Evolutionary conservation across 2,113 vertebrate species (phyloP).

Genomic region (Heterotis niloticus): DNA sequence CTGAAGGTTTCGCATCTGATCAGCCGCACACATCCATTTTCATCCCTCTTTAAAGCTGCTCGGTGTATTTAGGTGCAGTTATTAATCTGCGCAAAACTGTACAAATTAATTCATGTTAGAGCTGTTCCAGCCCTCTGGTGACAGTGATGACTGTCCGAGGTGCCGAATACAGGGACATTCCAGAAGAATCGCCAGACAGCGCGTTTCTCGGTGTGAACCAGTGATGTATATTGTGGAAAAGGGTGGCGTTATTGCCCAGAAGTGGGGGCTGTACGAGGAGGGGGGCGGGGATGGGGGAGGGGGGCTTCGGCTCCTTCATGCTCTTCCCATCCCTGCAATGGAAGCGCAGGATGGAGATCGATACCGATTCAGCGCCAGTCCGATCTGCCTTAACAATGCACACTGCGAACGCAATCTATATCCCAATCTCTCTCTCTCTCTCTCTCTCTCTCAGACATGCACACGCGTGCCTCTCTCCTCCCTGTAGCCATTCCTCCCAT

Average conservation of each 20-base stretch:
- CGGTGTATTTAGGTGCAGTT: no score
- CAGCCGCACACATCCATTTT: no score
- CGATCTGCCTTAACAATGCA: constrained; percentile 65
- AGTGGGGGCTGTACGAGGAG: constrained; percentile 38
- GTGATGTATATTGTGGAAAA: constrained; percentile 23
- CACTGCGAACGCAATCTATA: constrained; percentile 52
- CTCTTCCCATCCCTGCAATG: constrained; percentile 54
- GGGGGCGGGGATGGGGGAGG: constrained; percentile 22
- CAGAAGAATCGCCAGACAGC: no score
- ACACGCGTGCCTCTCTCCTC: not conserved
- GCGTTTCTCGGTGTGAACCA: no score
- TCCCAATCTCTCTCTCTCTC: constrained; percentile 58
- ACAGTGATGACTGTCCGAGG: no score
- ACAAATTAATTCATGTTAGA: no score
- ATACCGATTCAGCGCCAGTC: constrained; percentile 65
- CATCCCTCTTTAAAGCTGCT: no score
- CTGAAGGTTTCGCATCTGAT: no score
- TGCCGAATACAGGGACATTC: no score
- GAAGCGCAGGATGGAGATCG: constrained; percentile 61
- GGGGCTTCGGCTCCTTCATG: constrained; percentile 48
- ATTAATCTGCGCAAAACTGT: no score
- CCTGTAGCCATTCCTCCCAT: not conserved
- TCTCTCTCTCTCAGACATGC: constrained; percentile 9
- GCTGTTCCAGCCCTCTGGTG: no score
- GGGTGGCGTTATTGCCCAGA: constrained; percentile 44